Conservation (phyloP, 1,140 invertebrate genomes). For the Solenopsis invicta region DNA sequence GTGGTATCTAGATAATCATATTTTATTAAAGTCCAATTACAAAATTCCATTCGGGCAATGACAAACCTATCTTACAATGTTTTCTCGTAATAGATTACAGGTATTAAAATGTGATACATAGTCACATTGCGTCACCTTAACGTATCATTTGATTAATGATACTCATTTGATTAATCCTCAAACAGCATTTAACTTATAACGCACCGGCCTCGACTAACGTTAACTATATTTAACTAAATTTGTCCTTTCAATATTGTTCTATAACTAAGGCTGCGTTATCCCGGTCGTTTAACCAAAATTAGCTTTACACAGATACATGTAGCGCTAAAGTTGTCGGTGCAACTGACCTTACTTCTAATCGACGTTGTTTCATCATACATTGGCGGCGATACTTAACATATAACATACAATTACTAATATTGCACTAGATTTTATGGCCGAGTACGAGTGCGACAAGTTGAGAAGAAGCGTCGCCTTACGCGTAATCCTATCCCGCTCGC, state of each 20-base stretch:
- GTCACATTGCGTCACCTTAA: background rate
- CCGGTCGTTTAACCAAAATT: background rate
- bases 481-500: background rate
- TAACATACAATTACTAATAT: slow-evolving; percentile 58
- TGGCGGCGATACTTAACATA: slow-evolving; percentile 9
- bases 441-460: slow-evolving; percentile 40
- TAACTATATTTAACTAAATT: slow-evolving; percentile 21
- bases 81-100: slow-evolving; percentile 40
- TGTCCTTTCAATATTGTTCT: background rate
- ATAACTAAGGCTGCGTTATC: background rate
- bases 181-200: slow-evolving; percentile 6
- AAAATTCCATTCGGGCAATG: slow-evolving; percentile 40
- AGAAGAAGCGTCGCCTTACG: slow-evolving; percentile 34
- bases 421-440: slow-evolving; percentile 62
- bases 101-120: slow-evolving; percentile 33
- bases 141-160: slow-evolving; percentile 40
- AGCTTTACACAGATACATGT: slow-evolving; percentile 10
- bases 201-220: background rate
- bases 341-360: slow-evolving; percentile 33
- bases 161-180: slow-evolving; percentile 28
- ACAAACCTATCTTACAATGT: slow-evolving; percentile 25
- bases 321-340: slow-evolving; percentile 3
- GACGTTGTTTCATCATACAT: slow-evolving; percentile 16
- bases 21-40: slow-evolving; percentile 58
- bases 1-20: slow-evolving; percentile 22